phyloP scores from a whole-genome alignment of 2,888 invertebrate species.

The Brachycybe producta region DNA sequence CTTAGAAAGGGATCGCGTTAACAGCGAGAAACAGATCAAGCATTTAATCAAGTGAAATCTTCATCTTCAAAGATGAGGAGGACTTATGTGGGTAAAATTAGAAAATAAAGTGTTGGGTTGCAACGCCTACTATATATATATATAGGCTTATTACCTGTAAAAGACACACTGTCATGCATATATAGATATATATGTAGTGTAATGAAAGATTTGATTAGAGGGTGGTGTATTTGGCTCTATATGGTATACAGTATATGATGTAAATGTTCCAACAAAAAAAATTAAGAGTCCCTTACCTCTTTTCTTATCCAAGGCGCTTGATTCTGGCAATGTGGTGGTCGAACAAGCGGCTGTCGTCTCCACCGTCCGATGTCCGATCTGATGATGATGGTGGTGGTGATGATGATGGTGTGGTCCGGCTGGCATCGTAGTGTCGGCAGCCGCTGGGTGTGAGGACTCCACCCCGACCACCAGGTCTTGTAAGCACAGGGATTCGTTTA shows the following conservation, averaged over 20 bases:
- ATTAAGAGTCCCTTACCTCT: conserved; percentile 11
- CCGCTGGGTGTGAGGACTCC: conserved; percentile 21
- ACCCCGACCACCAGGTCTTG: conserved; percentile 28
- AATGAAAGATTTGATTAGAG: neutral
- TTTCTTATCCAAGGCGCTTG: conserved; percentile 15
- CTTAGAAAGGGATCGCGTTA: no score
- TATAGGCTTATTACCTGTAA: no score
- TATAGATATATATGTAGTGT: neutral
- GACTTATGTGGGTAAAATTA: no score
- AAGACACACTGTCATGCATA: no score
- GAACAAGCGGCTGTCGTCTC: conserved; percentile 15
- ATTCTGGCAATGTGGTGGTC: conserved; percentile 16
- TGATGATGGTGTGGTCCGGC: conserved; percentile 14
- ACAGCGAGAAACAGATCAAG: no score
- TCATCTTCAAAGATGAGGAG: no score
- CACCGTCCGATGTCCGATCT: conserved; percentile 7
- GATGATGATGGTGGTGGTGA: conserved; percentile 16
- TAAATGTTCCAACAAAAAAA: neutral
- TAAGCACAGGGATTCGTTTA: conserved; percentile 25
- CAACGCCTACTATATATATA: no score
- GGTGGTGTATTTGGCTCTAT: neutral
- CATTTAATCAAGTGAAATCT: no score
- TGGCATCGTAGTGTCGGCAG: conserved; percentile 19
- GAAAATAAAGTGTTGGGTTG: no score
- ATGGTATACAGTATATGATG: no score